phyloP scores from a whole-genome alignment of 2,888 invertebrate species.

The Meganola albula region DNA sequence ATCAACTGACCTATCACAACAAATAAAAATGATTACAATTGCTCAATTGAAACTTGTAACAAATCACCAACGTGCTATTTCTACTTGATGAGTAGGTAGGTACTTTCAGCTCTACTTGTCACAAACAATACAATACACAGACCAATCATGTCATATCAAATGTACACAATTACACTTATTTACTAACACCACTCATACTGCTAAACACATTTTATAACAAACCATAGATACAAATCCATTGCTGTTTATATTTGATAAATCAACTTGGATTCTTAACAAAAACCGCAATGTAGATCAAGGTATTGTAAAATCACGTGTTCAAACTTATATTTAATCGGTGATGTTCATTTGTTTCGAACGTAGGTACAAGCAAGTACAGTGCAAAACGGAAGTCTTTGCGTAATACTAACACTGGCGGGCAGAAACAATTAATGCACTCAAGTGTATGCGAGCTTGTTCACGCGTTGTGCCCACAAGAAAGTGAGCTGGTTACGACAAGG shows the following conservation, averaged over 20 bases:
- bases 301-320: not conserved
- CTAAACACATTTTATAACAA: not conserved
- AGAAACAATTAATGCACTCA: constrained; percentile 45
- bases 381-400: constrained; percentile 53
- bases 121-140: constrained; percentile 18
- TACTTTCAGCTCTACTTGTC: constrained; percentile 4
- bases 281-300: not conserved
- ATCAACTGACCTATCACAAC: too few species aligned
- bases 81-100: not conserved
- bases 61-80: too few species aligned
- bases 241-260: not conserved
- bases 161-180: constrained; percentile 16
- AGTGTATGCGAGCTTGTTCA: constrained; percentile 43
- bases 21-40: too few species aligned
- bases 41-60: too few species aligned
- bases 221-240: not conserved
- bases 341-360: not conserved
- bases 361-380: too few species aligned
- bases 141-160: constrained; percentile 20
- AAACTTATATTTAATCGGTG: not conserved
- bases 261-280: not conserved
- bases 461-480: constrained; percentile 55
- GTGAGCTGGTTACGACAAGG: constrained; percentile 47
- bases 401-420: constrained; percentile 44
- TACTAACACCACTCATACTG: constrained; percentile 12